A percentile compares a stretch with the other conserved stretches of the same genome.
phyloP scores from a whole-genome alignment of 2,888 invertebrate species.

The Vanessa cardui region DNA sequence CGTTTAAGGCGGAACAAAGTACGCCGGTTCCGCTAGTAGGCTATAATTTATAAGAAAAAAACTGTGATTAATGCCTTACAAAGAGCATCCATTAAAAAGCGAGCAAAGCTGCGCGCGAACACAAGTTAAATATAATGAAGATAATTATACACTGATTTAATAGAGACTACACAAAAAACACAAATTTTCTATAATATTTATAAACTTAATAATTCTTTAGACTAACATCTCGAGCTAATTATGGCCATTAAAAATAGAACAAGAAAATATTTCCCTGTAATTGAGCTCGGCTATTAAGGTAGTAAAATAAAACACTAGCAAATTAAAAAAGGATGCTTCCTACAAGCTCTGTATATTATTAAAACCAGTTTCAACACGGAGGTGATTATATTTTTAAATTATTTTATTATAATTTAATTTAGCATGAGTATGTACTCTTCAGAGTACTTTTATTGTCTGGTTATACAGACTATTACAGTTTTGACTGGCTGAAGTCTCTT shows the following conservation, averaged over 20 bases:
- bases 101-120: too few species aligned
- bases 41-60: too few species aligned
- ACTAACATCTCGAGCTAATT: constrained; percentile 17
- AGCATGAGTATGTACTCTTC: too few species aligned
- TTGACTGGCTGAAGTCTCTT: too few species aligned
- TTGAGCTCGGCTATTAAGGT: constrained; percentile 23
- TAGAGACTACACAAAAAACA: background rate
- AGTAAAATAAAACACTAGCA: constrained; percentile 15
- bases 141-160: background rate
- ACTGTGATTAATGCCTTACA: too few species aligned
- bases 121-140: background rate
- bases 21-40: too few species aligned
- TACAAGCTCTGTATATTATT: background rate
- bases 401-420: too few species aligned
- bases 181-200: background rate
- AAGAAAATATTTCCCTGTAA: constrained; percentile 21
- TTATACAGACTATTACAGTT: too few species aligned
- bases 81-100: too few species aligned
- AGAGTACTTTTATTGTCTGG: too few species aligned
- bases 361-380: background rate
- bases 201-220: background rate
- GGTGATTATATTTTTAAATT: background rate
- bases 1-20: too few species aligned
- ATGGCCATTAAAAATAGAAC: constrained; percentile 14
- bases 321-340: constrained; percentile 9